Percentiles rank a stretch among this genome's conserved stretches.
phyloP scores from a whole-genome alignment of 2,888 invertebrate genomes.

The Cheilosia grossa region DNA sequence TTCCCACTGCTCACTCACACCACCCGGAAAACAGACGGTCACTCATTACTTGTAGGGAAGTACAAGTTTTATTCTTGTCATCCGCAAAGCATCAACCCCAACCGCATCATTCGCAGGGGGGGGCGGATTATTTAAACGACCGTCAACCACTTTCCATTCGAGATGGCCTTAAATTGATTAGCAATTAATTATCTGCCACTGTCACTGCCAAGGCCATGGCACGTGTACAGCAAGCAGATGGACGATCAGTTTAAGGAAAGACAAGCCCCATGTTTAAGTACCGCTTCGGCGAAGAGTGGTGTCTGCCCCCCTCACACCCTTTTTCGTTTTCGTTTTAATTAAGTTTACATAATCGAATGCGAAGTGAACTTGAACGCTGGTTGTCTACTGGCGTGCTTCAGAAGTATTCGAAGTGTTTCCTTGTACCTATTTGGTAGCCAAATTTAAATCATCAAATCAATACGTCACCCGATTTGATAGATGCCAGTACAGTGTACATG shows the following conservation, averaged over 20 bases:
- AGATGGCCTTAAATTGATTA: constrained; percentile 30
- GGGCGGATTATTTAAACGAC: not conserved
- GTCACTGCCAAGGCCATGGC: not conserved
- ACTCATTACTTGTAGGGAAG: no score
- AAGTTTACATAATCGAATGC: not conserved
- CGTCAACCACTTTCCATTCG: not conserved
- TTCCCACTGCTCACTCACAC: no score
- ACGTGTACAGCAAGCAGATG: not conserved
- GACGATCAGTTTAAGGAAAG: not conserved
- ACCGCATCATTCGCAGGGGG: not conserved
- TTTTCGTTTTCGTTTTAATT: constrained; percentile 7
- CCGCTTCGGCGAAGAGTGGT: no score
- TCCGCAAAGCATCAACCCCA: not conserved
- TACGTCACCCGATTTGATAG: no score
- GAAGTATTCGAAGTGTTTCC: not conserved
- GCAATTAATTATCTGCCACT: constrained; percentile 17
- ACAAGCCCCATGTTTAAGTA: not conserved
- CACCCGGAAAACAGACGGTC: no score
- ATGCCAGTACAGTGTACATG: no score
- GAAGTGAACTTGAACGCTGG: not conserved
- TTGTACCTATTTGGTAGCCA: not conserved
- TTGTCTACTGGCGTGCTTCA: not conserved
- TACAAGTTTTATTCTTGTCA: not conserved
- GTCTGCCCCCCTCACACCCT: no score
- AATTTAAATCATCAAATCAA: no score